Percentiles rank a stretch among this genome's conserved stretches.
Conservation (phyloP, 2,888 invertebrate genomes). For the Portevinia maculata region DNA sequence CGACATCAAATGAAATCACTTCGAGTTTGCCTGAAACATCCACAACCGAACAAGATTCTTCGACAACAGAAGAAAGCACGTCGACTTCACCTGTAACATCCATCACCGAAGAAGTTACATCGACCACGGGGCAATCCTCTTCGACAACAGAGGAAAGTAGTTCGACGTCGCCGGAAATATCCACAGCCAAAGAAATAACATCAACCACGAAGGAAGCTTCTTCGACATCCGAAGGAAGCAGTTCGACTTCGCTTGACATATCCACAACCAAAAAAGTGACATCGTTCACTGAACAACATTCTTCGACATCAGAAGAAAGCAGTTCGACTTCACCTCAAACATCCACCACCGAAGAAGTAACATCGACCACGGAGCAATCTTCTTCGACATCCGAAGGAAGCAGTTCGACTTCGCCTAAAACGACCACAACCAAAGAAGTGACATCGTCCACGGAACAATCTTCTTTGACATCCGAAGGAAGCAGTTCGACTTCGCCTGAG, state of each 20-base stretch:
- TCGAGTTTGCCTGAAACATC: background rate
- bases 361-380: too few relatives aligned
- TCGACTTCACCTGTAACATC: background rate
- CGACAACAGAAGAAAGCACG: background rate
- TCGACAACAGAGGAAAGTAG: background rate
- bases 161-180: background rate
- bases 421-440: background rate
- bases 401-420: background rate
- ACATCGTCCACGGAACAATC: too few relatives aligned
- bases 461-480: background rate
- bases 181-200: background rate
- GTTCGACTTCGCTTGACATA: background rate
- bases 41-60: background rate
- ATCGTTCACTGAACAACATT: too few relatives aligned
- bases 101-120: background rate
- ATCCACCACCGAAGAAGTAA: background rate
- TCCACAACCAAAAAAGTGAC: background rate
- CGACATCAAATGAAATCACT: background rate
- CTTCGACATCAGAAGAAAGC: background rate
- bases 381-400: background rate
- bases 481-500: background rate
- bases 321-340: background rate
- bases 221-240: background rate
- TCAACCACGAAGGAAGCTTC: too few relatives aligned
- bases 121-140: too few relatives aligned